A percentile compares a stretch with the other conserved stretches of the same genome.
These are phyloP conservation scores for Oophaga sylvatica DNA, from an alignment of 2,797 vertebrate genomes.

Conservation along the genomic window DNA sequence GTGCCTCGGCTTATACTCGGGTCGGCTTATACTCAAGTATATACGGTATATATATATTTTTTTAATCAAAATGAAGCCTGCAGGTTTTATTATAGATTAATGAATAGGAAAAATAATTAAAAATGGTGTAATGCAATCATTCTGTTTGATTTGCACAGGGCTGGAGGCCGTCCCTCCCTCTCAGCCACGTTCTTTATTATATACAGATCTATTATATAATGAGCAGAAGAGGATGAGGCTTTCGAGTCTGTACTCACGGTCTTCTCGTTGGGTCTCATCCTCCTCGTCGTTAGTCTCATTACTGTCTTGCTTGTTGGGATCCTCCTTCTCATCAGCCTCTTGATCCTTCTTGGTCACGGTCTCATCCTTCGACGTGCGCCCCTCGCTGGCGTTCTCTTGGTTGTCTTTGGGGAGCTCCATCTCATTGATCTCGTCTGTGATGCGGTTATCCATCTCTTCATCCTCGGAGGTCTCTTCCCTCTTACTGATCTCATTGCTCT, in stretches of 20 bases:
- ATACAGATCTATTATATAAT: neutral
- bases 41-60: too few species aligned
- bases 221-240: neutral
- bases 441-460: slow-evolving; percentile 59
- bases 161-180: too few species aligned
- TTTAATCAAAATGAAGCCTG: too few species aligned
- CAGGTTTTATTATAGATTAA: too few species aligned
- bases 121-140: too few species aligned
- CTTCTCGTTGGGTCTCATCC: slow-evolving; percentile 68
- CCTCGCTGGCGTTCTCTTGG: neutral
- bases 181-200: neutral
- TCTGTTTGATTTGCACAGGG: too few species aligned
- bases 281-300: slow-evolving; percentile 64
- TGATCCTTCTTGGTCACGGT: slow-evolving; percentile 43
- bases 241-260: slow-evolving; percentile 65
- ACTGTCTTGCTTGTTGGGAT: slow-evolving; percentile 52
- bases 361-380: slow-evolving; percentile 57
- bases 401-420: slow-evolving; percentile 38
- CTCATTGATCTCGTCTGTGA: slow-evolving; percentile 57
- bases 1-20: too few species aligned
- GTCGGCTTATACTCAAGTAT: too few species aligned
- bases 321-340: slow-evolving; percentile 66
- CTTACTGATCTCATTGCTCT: slow-evolving; percentile 63
- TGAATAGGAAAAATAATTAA: too few species aligned
- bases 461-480: slow-evolving; percentile 57